phyloP scores from a whole-genome alignment of 2,888 invertebrate species.

The Perithous albicinctus region DNA sequence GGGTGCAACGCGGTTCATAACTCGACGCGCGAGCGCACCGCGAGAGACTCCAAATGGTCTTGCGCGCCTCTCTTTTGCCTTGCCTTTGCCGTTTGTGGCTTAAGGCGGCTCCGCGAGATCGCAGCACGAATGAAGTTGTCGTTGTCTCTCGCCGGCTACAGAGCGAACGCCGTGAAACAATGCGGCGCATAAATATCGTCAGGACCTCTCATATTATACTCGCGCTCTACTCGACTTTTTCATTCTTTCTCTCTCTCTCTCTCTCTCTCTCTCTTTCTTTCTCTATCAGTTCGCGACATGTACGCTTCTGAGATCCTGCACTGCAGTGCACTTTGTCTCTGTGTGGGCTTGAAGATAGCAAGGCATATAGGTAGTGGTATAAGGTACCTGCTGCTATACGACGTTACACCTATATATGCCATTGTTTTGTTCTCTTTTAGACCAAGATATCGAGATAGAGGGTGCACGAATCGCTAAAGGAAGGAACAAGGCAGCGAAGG shows the following conservation, averaged over 20 bases:
- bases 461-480: conserved; percentile 41
- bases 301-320: neutral
- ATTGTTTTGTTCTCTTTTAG: conserved; percentile 1
- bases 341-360: conserved; percentile 67
- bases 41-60: conserved; percentile 39
- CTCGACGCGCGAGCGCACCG: conserved; percentile 70
- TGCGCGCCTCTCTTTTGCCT: conserved; percentile 61
- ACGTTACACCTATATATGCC: conserved; percentile 43
- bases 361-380: conserved; percentile 14
- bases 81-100: conserved; percentile 49
- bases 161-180: conserved; percentile 79
- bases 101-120: conserved; percentile 56
- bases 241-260: conserved; percentile 42
- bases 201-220: conserved; percentile 80
- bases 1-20: conserved; percentile 79
- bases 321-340: conserved; percentile 65
- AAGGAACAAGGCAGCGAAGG: neutral
- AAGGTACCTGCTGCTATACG: conserved; percentile 28
- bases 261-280: conserved; percentile 40
- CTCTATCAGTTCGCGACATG: conserved; percentile 24
- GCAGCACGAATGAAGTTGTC: conserved; percentile 83
- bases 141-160: conserved; percentile 77
- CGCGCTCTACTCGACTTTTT: conserved; percentile 59
- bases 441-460: conserved; percentile 49
- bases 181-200: conserved; percentile 84